Conservation (phyloP, 2,113 vertebrate species). For the Osmerus mordax region DNA sequence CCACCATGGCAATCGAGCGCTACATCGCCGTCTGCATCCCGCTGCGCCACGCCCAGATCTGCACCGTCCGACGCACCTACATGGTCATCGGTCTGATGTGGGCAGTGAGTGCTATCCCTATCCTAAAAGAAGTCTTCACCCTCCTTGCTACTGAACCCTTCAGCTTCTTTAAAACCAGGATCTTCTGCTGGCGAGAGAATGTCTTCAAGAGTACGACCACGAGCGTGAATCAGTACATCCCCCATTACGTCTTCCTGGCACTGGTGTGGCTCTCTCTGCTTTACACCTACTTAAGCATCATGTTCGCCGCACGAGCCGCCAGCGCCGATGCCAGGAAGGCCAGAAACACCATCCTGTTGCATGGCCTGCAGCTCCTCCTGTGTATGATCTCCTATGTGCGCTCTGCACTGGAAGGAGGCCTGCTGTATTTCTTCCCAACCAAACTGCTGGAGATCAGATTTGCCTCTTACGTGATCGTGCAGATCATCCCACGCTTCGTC, state of each 20-base stretch:
- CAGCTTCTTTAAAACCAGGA: slow-evolving; percentile 41
- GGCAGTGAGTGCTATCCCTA: slow-evolving; percentile 2
- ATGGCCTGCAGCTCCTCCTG: slow-evolving; percentile 45
- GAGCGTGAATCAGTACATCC: slow-evolving; percentile 38
- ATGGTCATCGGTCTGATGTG: slow-evolving; percentile 59
- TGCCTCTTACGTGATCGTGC: neutral
- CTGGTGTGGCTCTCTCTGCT: slow-evolving; percentile 44
- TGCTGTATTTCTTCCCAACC: neutral
- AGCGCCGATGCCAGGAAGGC: slow-evolving; percentile 47
- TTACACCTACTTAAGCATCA: slow-evolving; percentile 55
- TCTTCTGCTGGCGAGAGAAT: slow-evolving; percentile 32
- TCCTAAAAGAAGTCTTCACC: slow-evolving; percentile 57
- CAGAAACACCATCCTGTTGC: slow-evolving; percentile 61
- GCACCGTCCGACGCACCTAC: slow-evolving; percentile 53
- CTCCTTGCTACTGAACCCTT: slow-evolving; percentile 46
- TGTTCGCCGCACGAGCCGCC: slow-evolving; percentile 42
- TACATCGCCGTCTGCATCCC: neutral
- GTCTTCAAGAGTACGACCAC: slow-evolving; percentile 35
- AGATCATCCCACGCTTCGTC: neutral
- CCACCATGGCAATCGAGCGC: neutral
- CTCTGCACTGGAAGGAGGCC: neutral
- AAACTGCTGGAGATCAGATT: too few relatives aligned
- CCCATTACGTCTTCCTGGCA: slow-evolving; percentile 35
- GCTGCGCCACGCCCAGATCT: slow-evolving; percentile 23
- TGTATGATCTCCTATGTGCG: neutral